Evolutionary conservation across 2,888 invertebrate genomes (phyloP).

Genomic region (Stenodema calcarata): DNA sequence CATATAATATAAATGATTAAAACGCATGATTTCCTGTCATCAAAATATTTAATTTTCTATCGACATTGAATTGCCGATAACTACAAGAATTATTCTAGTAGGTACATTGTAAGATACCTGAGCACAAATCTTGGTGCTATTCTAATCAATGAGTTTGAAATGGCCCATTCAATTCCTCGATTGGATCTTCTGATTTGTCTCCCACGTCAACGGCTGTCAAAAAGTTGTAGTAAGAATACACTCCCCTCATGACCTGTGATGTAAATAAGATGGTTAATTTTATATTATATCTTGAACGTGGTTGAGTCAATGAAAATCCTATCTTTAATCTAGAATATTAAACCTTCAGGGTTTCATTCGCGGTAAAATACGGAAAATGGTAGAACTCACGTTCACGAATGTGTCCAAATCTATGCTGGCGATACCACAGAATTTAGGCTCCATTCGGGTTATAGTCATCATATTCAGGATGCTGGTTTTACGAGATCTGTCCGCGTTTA

Average conservation of each 20-base stretch:
- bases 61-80: too few relatives aligned
- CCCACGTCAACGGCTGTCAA: conserved; percentile 31
- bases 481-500: not conserved
- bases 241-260: conserved; percentile 34
- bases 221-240: conserved; percentile 38
- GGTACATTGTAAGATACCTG: too few relatives aligned
- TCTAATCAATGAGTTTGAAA: not conserved
- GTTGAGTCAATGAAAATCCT: too few relatives aligned
- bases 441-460: conserved; percentile 42
- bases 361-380: too few relatives aligned
- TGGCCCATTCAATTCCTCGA: not conserved
- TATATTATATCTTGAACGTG: not conserved
- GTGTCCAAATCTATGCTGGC: conserved; percentile 42
- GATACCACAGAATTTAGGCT: conserved; percentile 39
- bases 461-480: conserved; percentile 16
- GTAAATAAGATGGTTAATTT: not conserved
- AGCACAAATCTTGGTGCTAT: not conserved
- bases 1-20: too few relatives aligned
- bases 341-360: too few relatives aligned
- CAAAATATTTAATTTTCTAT: too few relatives aligned
- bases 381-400: conserved; percentile 20
- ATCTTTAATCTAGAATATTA: too few relatives aligned
- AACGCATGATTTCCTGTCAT: too few relatives aligned
- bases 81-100: too few relatives aligned
- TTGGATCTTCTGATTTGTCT: not conserved